These are phyloP conservation scores for Neoarius graeffei DNA, from an alignment of 2,113 vertebrate genomes.

Conservation along the genomic window DNA sequence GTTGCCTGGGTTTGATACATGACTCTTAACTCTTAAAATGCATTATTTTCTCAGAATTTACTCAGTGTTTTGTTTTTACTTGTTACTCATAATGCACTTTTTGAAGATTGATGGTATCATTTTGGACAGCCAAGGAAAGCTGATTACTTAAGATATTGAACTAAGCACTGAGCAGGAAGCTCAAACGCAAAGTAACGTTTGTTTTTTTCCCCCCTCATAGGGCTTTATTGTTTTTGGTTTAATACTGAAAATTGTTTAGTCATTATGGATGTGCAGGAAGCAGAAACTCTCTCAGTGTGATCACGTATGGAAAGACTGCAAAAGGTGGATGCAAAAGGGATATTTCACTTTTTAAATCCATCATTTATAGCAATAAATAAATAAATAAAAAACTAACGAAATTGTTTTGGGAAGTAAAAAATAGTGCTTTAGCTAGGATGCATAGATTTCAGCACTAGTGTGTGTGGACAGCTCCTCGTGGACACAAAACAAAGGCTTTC, in stretches of 20 bases:
- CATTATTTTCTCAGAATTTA: neutral
- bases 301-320: neutral
- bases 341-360: neutral
- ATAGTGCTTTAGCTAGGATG: neutral
- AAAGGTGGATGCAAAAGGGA: neutral
- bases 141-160: neutral
- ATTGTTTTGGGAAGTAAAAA: neutral
- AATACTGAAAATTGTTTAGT: neutral
- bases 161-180: neutral
- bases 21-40: neutral
- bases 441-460: constrained; percentile 32
- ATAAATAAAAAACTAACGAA: neutral
- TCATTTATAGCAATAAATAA: neutral
- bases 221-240: neutral
- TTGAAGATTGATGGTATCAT: constrained; percentile 1
- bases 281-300: neutral
- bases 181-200: neutral
- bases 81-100: neutral
- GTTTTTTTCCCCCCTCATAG: neutral
- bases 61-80: too few species aligned
- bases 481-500: neutral
- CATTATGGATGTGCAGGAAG: neutral
- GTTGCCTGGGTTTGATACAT: neutral
- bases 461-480: constrained; percentile 21
- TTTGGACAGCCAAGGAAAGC: neutral